Evolutionary conservation across 2,888 invertebrate species (phyloP).

Genomic region (Drosophila maculinotata): DNA sequence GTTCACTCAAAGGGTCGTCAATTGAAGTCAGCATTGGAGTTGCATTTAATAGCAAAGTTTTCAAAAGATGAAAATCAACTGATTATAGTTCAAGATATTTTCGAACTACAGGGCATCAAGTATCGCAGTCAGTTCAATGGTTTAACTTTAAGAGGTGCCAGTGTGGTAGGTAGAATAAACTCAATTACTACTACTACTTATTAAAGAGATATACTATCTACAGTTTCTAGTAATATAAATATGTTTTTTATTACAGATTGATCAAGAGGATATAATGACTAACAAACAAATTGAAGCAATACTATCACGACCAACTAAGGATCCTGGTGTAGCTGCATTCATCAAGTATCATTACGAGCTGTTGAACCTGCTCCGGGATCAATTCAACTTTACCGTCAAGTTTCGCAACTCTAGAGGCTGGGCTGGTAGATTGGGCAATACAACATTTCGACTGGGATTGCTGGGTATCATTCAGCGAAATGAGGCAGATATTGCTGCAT

Average conservation of each 20-base stretch:
- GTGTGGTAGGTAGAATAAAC: slow-evolving; percentile 82
- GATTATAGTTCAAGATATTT: slow-evolving; percentile 46
- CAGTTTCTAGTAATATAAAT: background rate
- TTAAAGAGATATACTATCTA: too few species aligned
- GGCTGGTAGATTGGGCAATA: slow-evolving; percentile 81
- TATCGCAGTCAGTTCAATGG: slow-evolving; percentile 75
- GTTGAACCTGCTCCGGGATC: slow-evolving; percentile 67
- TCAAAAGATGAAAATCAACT: slow-evolving; percentile 27
- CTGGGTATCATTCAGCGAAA: slow-evolving; percentile 81
- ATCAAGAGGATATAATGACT: slow-evolving; percentile 77
- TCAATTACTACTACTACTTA: too few species aligned
- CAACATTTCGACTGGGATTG: slow-evolving; percentile 81
- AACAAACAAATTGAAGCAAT: slow-evolving; percentile 74
- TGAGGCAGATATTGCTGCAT: slow-evolving; percentile 83
- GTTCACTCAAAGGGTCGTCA: slow-evolving; percentile 83
- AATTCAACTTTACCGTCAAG: slow-evolving; percentile 81
- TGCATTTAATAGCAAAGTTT: slow-evolving; percentile 58
- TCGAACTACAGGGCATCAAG: slow-evolving; percentile 70
- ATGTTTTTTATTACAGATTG: slow-evolving; percentile 67
- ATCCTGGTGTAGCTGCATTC: slow-evolving; percentile 79
- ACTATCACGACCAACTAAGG: slow-evolving; percentile 64
- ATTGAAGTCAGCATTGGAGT: slow-evolving; percentile 66
- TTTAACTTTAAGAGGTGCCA: slow-evolving; percentile 76
- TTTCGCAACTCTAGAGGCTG: slow-evolving; percentile 83
- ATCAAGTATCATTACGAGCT: slow-evolving; percentile 82